phyloP scores from a whole-genome alignment of 2,888 invertebrate species.

The Anthoptus insignis region DNA sequence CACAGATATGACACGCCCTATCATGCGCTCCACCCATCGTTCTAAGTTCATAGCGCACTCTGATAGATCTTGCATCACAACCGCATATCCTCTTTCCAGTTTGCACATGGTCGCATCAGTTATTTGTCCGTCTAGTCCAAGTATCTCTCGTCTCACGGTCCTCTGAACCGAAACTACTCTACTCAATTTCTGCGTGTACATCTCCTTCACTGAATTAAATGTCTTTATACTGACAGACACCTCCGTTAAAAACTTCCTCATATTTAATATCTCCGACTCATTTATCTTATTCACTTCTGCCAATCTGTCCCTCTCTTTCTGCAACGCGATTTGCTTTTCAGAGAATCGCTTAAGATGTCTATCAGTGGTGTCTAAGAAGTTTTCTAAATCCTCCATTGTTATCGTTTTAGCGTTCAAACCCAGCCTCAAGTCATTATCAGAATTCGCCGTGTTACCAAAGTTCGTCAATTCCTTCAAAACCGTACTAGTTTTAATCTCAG shows the following conservation, averaged over 20 bases:
- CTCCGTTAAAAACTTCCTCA: conserved; percentile 77
- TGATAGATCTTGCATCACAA: conserved; percentile 73
- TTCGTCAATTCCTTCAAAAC: conserved; percentile 78
- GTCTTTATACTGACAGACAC: conserved; percentile 74
- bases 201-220: conserved; percentile 70
- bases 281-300: conserved; percentile 74
- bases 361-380: conserved; percentile 80
- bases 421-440: conserved; percentile 69
- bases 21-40: conserved; percentile 75
- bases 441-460: conserved; percentile 67
- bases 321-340: conserved; percentile 70
- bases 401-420: conserved; percentile 69
- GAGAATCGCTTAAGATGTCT: conserved; percentile 72
- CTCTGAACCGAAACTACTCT: conserved; percentile 72
- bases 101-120: conserved; percentile 66
- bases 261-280: conserved; percentile 75
- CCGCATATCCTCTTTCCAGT: conserved; percentile 73
- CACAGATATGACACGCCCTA: conserved; percentile 65
- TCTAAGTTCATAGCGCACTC: conserved; percentile 75
- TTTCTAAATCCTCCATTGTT: conserved; percentile 80
- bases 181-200: conserved; percentile 74
- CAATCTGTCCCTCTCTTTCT: conserved; percentile 75
- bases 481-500: conserved; percentile 77
- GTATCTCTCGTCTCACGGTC: conserved; percentile 74
- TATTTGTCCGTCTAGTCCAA: conserved; percentile 66